phyloP scores from a whole-genome alignment of 2,113 vertebrate species.

The Tragelaphus buxtoni region DNA sequence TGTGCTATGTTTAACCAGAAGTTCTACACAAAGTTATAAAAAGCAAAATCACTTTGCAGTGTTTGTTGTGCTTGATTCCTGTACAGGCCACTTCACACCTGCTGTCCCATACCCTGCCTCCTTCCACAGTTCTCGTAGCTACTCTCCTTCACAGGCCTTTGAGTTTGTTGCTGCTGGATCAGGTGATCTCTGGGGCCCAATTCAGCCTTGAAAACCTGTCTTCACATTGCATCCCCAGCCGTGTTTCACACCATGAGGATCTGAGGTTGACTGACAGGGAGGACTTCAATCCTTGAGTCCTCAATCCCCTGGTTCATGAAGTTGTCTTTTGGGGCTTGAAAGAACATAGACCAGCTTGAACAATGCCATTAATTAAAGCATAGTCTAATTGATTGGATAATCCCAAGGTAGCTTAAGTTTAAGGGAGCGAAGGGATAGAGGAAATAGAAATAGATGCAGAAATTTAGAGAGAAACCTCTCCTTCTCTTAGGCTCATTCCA shows the following conservation, averaged over 20 bases:
- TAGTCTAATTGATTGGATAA: conserved; percentile 41
- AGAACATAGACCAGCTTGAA: conserved; percentile 20
- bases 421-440: neutral
- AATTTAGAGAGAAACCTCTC: neutral
- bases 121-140: neutral
- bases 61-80: neutral
- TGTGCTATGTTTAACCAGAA: neutral
- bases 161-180: neutral
- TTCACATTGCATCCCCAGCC: neutral
- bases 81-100: neutral
- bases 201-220: neutral
- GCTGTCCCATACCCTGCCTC: neutral
- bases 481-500: neutral
- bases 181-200: neutral
- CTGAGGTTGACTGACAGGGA: conserved; percentile 21
- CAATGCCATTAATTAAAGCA: conserved; percentile 58
- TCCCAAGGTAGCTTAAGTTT: conserved; percentile 34
- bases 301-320: neutral
- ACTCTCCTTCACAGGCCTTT: neutral
- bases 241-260: neutral
- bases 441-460: conserved; percentile 14
- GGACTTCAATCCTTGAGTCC: neutral
- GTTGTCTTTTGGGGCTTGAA: conserved; percentile 48
- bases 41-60: neutral
- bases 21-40: neutral